Evolutionary conservation across 2,888 invertebrate species (phyloP), one percentile per base, ranked within the genome.

Genomic region (Drosophila suboccidentalis): DNA sequence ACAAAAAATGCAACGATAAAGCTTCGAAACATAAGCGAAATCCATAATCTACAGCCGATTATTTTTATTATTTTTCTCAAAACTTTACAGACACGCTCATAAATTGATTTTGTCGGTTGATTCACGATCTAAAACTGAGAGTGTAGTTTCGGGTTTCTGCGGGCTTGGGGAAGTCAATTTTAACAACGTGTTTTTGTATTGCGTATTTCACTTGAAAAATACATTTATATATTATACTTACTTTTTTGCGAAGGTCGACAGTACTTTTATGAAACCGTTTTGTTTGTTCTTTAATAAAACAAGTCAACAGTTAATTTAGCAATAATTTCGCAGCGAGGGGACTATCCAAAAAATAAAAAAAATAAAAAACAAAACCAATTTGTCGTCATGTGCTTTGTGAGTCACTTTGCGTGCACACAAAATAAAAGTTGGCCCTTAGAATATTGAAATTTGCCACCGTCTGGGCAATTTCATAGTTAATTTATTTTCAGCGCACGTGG

Each of bases 91-190:
- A 83, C 71, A 71, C 58, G 78, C 71, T 86, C 54, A 10, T 34
- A 67, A 83, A 82, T 78, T 74, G 83, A 78, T 77, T 85, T 74
- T 79, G 57, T 61, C 57, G 54, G 65, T 78, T 82, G 75, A 74
- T 80, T 84, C 80, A 75, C 47, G 38, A 53, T 47, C 26, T 39
- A 49, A 54, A 67, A 58, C 49, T 53, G 53, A 44, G 34, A 47
- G 39, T 46, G 39, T 51, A 62, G 38, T 46, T 64, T 34, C 44
- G 11, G 19, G 54, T 15, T 57, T 61, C 38, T 58, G 64, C 44
- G 63, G 58, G 44, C 26, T 62, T 49, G n/a, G 71, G 80, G 72
- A 83, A 86, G 70, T 72, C n/a, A 75, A 75, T 71, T 83, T 83
- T 41, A 54, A 47, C 44, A 68, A 70, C 82, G 29, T 79, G 74